Evolutionary conservation across 2,113 vertebrate species (phyloP).

Genomic region (Microcebus griseorufus): DNA sequence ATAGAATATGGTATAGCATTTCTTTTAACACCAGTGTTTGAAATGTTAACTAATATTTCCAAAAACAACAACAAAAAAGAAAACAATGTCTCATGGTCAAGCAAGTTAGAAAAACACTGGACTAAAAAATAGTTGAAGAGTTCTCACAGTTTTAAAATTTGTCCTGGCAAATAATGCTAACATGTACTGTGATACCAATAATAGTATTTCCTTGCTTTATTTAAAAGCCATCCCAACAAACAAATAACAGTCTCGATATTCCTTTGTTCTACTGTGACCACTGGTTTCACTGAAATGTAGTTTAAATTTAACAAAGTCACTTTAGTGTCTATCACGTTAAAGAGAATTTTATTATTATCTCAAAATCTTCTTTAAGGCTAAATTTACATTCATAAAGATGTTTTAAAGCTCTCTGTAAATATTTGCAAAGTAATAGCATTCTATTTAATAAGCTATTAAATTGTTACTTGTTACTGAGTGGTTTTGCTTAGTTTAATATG

Average conservation of each 20-base stretch:
- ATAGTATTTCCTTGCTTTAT: background rate
- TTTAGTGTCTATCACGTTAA: background rate
- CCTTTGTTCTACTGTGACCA: background rate
- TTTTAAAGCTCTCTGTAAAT: constrained; percentile 1
- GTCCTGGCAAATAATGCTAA: background rate
- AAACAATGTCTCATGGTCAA: background rate
- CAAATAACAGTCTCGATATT: background rate
- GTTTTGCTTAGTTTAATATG: background rate
- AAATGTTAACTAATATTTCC: background rate
- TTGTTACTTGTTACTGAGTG: background rate
- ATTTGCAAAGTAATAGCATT: background rate
- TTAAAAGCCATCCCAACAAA: background rate
- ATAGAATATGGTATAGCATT: background rate
- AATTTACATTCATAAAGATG: background rate
- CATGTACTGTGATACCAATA: background rate
- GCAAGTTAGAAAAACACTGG: background rate
- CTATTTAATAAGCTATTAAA: background rate
- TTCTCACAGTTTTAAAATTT: background rate
- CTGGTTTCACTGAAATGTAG: background rate
- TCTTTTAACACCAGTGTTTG: background rate
- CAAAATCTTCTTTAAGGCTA: background rate
- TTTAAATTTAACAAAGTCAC: background rate
- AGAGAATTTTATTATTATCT: background rate
- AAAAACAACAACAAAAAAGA: background rate
- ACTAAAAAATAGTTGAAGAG: background rate